Conservation (phyloP, 2,113 vertebrate genomes). For the Pardalotus punctatus region DNA sequence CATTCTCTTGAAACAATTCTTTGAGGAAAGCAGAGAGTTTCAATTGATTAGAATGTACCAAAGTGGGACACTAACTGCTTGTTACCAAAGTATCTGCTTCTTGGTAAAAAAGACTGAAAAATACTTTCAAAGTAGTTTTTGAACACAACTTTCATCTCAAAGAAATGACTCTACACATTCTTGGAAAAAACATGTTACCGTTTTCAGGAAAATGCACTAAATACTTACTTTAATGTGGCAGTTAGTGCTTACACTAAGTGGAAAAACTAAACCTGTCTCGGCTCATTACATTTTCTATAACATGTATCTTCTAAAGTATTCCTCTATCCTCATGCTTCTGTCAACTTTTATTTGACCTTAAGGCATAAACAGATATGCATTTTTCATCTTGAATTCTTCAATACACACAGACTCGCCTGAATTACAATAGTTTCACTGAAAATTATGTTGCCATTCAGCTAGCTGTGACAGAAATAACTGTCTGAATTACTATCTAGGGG, state of each 20-base stretch:
- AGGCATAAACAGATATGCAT: not conserved
- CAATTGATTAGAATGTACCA: not conserved
- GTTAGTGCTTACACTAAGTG: not conserved
- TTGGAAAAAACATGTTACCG: not conserved
- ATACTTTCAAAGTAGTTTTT: not conserved
- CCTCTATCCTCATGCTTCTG: not conserved
- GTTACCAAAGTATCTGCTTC: not conserved
- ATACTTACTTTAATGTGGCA: not conserved
- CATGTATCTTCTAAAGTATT: not conserved
- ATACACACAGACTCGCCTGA: not conserved
- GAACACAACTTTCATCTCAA: not conserved
- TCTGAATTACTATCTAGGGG: conserved; percentile 13
- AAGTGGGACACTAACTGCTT: not conserved
- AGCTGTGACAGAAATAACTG: conserved; percentile 24
- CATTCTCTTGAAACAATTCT: not conserved
- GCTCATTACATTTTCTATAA: not conserved
- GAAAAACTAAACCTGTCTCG: not conserved
- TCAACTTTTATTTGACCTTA: not conserved
- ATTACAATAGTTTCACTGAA: not conserved
- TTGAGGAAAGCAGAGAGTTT: not conserved
- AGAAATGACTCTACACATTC: not conserved
- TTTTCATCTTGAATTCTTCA: not conserved
- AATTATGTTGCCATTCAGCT: conserved; percentile 4
- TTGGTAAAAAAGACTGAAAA: not conserved
- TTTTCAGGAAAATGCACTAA: not conserved